Percentiles rank a stretch among this genome's conserved stretches.
Evolutionary conservation across 2,888 invertebrate genomes (phyloP).

Genomic region (Acanthoscelides obtectus): DNA sequence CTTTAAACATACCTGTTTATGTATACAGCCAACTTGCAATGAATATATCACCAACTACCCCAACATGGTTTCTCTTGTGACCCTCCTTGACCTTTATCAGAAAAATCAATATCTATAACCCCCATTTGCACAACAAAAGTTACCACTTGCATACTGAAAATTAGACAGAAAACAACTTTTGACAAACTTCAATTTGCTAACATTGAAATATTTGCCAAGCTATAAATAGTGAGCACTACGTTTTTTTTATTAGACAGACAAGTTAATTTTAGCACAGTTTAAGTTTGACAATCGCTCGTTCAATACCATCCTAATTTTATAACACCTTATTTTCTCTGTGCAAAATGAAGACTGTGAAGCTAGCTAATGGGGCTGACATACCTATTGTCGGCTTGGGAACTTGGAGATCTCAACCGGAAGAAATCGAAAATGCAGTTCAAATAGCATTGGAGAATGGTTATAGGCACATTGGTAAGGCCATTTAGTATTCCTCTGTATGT

Average conservation of each 20-base stretch:
- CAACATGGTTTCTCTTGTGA: neutral
- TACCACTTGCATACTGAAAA: neutral
- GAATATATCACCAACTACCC: neutral
- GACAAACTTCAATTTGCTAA: neutral
- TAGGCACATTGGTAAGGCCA: slow-evolving; percentile 53
- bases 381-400: slow-evolving; percentile 70
- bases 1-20: neutral
- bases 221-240: neutral
- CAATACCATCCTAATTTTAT: neutral
- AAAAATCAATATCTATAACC: neutral
- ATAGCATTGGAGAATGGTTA: slow-evolving; percentile 67
- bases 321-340: neutral
- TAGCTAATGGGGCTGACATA: slow-evolving; percentile 53
- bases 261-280: neutral
- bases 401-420: slow-evolving; percentile 64
- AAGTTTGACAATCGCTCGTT: neutral
- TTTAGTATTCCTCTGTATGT: neutral
- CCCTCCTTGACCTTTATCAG: neutral
- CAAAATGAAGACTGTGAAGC: slow-evolving; percentile 47
- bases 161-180: neutral
- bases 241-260: neutral
- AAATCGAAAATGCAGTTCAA: slow-evolving; percentile 59
- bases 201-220: neutral
- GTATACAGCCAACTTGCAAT: neutral
- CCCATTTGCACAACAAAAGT: neutral